Conservation (phyloP, 2,888 invertebrate genomes). For the Eilema depressum region DNA sequence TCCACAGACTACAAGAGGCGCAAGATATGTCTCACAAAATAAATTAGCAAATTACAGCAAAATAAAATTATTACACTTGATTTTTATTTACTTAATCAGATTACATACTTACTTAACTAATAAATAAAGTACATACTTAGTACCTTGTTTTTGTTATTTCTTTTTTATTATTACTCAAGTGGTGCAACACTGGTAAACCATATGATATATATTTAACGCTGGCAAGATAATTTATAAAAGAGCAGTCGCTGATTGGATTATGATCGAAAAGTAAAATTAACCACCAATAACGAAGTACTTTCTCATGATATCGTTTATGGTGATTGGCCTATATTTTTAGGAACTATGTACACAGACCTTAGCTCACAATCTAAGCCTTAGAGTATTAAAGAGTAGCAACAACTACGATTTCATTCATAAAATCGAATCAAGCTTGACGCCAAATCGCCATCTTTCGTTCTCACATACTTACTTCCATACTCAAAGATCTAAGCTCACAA, state of each 20-base stretch:
- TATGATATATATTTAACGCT: slow-evolving; percentile 15
- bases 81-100: not conserved
- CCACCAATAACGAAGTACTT: not conserved
- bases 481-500: too few species aligned
- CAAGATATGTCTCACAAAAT: not conserved
- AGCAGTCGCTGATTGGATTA: slow-evolving; percentile 7
- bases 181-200: not conserved
- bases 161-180: not conserved
- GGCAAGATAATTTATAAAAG: slow-evolving; percentile 2
- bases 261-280: not conserved
- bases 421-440: too few species aligned
- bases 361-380: too few species aligned
- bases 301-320: not conserved
- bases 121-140: not conserved
- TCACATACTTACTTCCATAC: too few species aligned
- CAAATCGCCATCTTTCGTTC: too few species aligned
- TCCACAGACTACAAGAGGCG: not conserved
- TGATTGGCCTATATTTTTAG: not conserved
- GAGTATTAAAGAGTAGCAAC: too few species aligned
- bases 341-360: too few species aligned
- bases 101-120: too few species aligned
- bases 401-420: too few species aligned
- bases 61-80: not conserved
- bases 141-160: too few species aligned
- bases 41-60: not conserved